Evolutionary conservation across 2,888 invertebrate genomes (phyloP), one percentile per base, ranked within the genome.

Genomic region (Conistra vaccinii): DNA sequence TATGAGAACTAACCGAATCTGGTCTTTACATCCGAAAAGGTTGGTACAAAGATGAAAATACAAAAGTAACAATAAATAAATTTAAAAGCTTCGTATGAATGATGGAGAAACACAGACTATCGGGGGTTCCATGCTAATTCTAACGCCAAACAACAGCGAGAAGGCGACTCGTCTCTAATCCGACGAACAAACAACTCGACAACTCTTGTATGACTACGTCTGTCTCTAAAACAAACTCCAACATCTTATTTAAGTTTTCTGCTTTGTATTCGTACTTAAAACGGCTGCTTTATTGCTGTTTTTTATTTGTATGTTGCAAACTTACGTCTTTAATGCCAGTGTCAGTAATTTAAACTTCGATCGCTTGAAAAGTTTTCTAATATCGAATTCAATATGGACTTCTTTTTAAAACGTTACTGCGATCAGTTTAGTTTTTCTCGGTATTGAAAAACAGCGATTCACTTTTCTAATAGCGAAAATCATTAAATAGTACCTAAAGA

Each of bases 191-290:
- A 91, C 87, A 89, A 63, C 72, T 80, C 70, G 55, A 70, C 71
- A 73, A 76, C 32, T 68, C 80, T 66, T 72, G 71, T 78, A 78
- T 60, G 78, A 72, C 78, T 68, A 69, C 63, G 73, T 83, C 80
- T 85, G 84, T 83, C 67, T 76, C 61, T 78, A 92, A 91, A 93
- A 92, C 91, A 94, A 94, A 95, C 92, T 94, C 86, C 87, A 83
- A 90, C 89, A 93, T 93, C 93, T 93, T 94, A 94, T 95, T 95
- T 95, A 94, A 94, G 91, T 95, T 94, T 90, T 85, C 88, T 78
- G 89, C 90, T 91, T 89, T 84, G 87, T 78, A 86, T 82, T 89
- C 85, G 85, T 74, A 70, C 69, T 67, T 71, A 69, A 74, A 79
- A 71, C 29, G 67, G 58, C 45, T 63, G 53, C 65, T 29, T 73